Base-by-base conservation (phyloP, 2,888 invertebrate genomes). In the Apotomis capreana region DNA sequence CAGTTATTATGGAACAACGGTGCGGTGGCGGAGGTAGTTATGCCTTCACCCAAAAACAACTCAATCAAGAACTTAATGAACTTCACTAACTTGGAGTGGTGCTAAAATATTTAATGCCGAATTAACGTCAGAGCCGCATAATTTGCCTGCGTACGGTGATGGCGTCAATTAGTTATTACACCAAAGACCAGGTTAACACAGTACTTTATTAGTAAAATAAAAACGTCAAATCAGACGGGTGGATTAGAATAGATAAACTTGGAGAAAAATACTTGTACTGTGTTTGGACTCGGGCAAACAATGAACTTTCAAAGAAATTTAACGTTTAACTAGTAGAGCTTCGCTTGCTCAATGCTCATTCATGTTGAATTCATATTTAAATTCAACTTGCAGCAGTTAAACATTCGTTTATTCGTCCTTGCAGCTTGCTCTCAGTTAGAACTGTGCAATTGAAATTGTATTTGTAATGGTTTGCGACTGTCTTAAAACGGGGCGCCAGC, bases 61-160 rank as follows among this genome's bases (percentile, higher is more conserved):
- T 86, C 87, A 89, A 91, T 91, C 88, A 88, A 85, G 86, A 81
- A 86, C 85, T 87, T 87, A 88, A 91, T 88, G 86, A 90, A 92
- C 87, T 92, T 89, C 77, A 82, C 86, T 78, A 91, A 92, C 85
- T 92, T 92, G 84, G 83, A 92, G 92, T 92, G 91, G 87, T 86
- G 79, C 84, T 92, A 83, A 92, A 91, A 91, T 91, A 92, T 92
- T 90, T 87, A 89, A 85, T 87, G 84, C 83, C 82, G 83, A 87
- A 89, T 88, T 89, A 88, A 86, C 85, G 84, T 83, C 83, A 82
- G 80, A 80, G 68, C 82, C 79, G 84, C 83, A 80, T 83, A 82
- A 75, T 72, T 72, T 68, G 51, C 58, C 57, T 68, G 71, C 58
- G 68, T 71, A 67, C 67, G 68, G 71, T 62, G 71, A 61, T 71